Evolutionary conservation across 2,797 vertebrate species (phyloP).

Genomic region (Poeciliopsis presidionis): DNA sequence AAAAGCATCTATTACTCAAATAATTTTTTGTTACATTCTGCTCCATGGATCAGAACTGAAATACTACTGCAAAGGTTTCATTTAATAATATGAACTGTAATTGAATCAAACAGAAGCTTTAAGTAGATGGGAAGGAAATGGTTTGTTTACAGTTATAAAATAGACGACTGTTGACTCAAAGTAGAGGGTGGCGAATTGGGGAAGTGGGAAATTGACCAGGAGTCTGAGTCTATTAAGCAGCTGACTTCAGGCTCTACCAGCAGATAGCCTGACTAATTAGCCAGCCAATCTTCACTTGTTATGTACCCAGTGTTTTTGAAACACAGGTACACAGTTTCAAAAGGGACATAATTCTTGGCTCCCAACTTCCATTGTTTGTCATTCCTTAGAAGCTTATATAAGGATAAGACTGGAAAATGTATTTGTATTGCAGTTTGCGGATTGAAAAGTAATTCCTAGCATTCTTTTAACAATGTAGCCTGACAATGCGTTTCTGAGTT

Average conservation of each 20-base stretch:
- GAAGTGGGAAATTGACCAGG: not conserved
- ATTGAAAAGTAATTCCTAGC: conserved; percentile 10
- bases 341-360: not conserved
- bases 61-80: not conserved
- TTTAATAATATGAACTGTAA: not conserved
- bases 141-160: not conserved
- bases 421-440: conserved; percentile 2
- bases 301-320: not conserved
- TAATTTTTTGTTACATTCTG: not conserved
- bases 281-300: not conserved
- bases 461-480: not conserved
- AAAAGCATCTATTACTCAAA: not conserved
- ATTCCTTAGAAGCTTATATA: conserved; percentile 12
- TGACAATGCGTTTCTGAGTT: not conserved
- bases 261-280: not conserved
- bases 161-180: not conserved
- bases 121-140: not conserved
- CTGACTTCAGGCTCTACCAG: not conserved
- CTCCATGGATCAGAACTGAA: not conserved
- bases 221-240: not conserved
- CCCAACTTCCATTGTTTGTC: not conserved
- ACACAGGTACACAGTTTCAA: not conserved
- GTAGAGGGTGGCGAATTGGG: not conserved
- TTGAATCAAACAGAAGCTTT: not conserved
- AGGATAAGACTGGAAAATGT: conserved; percentile 1